phyloP scores from a whole-genome alignment of 1,140 invertebrate genomes.

The Bombus balteatus region DNA sequence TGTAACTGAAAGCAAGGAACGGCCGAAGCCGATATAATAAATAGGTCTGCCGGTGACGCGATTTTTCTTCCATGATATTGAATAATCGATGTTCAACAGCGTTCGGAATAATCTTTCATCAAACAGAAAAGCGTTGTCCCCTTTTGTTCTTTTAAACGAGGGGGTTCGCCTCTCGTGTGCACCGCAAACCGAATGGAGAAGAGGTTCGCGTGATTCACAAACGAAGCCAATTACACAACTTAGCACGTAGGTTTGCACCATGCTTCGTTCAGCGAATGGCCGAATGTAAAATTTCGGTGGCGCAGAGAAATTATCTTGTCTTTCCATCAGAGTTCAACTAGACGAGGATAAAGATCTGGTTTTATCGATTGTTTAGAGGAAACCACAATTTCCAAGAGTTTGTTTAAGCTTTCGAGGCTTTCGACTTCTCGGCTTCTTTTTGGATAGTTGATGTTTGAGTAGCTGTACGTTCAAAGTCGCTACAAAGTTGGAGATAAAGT shows the following conservation, averaged over 20 bases:
- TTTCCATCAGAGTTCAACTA: background rate
- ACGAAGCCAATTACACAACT: slow-evolving; percentile 36
- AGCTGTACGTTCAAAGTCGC: slow-evolving; percentile 1
- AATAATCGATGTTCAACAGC: slow-evolving; percentile 13
- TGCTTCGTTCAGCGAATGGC: background rate
- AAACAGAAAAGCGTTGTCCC: background rate
- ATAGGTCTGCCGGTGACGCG: background rate
- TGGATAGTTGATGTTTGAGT: background rate
- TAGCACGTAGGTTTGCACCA: slow-evolving; percentile 16
- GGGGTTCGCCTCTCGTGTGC: no score
- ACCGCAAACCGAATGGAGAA: background rate
- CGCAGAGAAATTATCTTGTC: slow-evolving; percentile 3
- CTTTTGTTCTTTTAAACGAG: background rate
- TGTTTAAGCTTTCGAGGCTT: background rate
- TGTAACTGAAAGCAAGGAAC: background rate
- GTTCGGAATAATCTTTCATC: background rate
- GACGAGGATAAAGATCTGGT: background rate
- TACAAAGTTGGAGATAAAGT: background rate
- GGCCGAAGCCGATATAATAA: background rate
- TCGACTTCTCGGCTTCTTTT: background rate
- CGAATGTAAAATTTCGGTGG: background rate
- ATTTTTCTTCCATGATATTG: background rate
- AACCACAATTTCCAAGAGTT: background rate
- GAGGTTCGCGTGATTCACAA: slow-evolving; percentile 43
- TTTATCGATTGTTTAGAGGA: background rate